Conservation (phyloP, 1,140 invertebrate genomes). For the Dendroctonus ponderosae region DNA sequence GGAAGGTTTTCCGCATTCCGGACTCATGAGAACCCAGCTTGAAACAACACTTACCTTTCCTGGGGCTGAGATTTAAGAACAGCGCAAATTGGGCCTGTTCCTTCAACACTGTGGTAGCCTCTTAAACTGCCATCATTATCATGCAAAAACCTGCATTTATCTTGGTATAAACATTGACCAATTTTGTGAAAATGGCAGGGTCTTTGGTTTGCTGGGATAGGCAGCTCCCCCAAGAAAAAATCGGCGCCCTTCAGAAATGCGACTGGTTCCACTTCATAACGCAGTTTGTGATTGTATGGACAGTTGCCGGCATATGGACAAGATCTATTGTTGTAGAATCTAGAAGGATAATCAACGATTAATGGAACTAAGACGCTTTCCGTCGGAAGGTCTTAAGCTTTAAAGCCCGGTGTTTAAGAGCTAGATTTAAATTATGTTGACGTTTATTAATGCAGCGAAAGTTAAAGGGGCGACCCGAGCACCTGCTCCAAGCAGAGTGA, state of each 20-base stretch:
- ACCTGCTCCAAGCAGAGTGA: background rate
- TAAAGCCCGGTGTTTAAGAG: background rate
- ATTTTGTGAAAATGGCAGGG: slow-evolving; percentile 32
- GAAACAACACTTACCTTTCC: background rate
- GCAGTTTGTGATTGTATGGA: slow-evolving; percentile 24
- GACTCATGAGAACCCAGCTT: too few relatives aligned
- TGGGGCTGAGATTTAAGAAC: background rate
- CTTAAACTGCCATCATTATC: slow-evolving; percentile 34
- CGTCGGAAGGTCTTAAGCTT: background rate
- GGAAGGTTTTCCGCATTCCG: too few relatives aligned
- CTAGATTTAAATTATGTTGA: background rate
- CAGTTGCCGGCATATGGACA: slow-evolving; percentile 24
- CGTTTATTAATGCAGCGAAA: background rate
- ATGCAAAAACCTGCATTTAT: slow-evolving; percentile 40
- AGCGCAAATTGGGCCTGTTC: background rate
- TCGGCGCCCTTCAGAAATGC: slow-evolving; percentile 25
- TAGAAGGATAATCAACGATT: slow-evolving; percentile 15
- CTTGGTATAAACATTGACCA: slow-evolving; percentile 35
- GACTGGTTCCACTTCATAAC: slow-evolving; percentile 30
- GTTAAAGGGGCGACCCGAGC: background rate
- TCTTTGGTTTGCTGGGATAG: slow-evolving; percentile 20
- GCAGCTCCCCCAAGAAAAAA: slow-evolving; percentile 26
- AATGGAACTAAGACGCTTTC: background rate
- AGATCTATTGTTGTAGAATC: slow-evolving; percentile 21
- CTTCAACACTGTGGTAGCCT: slow-evolving; percentile 19